A percentile compares a stretch with the other conserved stretches of the same genome.
These are phyloP conservation scores for Styela clava DNA, from an alignment of 23 tunicate species.

Conservation along the genomic window DNA sequence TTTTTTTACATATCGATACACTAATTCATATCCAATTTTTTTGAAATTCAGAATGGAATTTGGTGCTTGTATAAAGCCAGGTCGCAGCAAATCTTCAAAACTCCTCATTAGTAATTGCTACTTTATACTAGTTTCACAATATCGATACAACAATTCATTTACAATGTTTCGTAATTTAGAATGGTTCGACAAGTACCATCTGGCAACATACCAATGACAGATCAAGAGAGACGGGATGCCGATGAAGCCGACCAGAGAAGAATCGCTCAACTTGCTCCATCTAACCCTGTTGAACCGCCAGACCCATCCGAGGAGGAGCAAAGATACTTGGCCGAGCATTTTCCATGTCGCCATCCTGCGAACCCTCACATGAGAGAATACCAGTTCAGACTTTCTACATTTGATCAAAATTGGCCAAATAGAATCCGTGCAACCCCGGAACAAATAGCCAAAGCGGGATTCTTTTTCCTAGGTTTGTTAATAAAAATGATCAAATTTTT, in stretches of 20 bases:
- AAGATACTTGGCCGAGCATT: constrained; percentile 21
- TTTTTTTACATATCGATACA: too few species aligned
- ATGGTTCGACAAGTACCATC: not conserved
- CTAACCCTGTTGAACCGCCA: constrained; percentile 14
- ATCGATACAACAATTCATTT: too few species aligned
- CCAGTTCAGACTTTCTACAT: constrained; percentile 44
- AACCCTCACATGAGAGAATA: constrained; percentile 67
- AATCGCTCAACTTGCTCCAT: not conserved
- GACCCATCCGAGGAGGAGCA: constrained; percentile 18
- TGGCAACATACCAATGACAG: constrained; percentile 9
- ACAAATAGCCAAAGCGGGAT: constrained; percentile 78
- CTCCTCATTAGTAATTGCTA: too few species aligned
- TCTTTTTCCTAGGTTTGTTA: constrained; percentile 58
- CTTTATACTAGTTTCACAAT: too few species aligned
- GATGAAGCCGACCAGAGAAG: not conserved
- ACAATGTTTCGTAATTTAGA: too few species aligned
- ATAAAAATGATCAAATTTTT: too few species aligned
- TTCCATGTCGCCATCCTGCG: constrained; percentile 54
- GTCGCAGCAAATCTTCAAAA: too few species aligned
- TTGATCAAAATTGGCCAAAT: constrained; percentile 53
- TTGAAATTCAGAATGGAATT: too few species aligned
- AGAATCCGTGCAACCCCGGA: constrained; percentile 42
- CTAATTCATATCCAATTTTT: too few species aligned
- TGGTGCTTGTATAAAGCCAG: too few species aligned
- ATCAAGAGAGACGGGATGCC: not conserved